Conservation (phyloP, 1,140 invertebrate genomes). For the Leguminivora glycinivorella region DNA sequence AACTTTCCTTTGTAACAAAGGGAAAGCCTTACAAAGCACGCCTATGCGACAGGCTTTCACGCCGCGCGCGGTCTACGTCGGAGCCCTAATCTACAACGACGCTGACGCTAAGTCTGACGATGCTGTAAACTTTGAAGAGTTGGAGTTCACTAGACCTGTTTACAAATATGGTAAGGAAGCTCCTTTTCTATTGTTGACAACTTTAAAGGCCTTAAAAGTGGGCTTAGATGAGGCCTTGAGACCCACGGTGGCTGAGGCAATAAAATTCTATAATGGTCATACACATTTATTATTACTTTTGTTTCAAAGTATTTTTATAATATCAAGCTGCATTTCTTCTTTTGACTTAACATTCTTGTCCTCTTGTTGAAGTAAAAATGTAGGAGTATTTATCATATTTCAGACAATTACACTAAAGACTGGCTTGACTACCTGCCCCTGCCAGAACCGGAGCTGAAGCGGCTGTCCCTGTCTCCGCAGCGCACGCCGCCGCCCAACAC, state of each 20-base stretch:
- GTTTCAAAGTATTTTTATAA: no score
- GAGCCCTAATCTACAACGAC: conserved; percentile 59
- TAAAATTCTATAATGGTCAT: no score
- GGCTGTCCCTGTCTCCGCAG: conserved; percentile 43
- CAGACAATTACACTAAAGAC: conserved; percentile 63
- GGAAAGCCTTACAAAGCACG: conserved; percentile 61
- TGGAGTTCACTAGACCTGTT: conserved; percentile 61
- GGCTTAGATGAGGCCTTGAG: no score
- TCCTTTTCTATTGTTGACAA: neutral
- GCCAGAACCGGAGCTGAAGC: conserved; percentile 42
- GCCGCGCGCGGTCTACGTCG: conserved; percentile 56
- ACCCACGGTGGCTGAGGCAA: no score
- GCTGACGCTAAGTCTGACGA: conserved; percentile 39
- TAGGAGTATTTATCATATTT: conserved; percentile 16
- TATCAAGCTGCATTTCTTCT: no score
- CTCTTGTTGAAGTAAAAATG: neutral
- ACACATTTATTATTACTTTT: no score
- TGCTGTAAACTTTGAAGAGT: conserved; percentile 44
- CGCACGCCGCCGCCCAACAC: conserved; percentile 60
- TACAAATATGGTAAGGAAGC: conserved; percentile 56
- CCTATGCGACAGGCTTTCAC: conserved; percentile 54
- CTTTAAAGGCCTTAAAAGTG: no score
- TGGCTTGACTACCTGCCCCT: conserved; percentile 55
- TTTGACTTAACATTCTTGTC: no score
- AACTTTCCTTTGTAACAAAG: conserved; percentile 64